A percentile compares a stretch with the other conserved stretches of the same genome.
phyloP scores from a whole-genome alignment of 2,888 invertebrate species.

The Arge pagana region DNA sequence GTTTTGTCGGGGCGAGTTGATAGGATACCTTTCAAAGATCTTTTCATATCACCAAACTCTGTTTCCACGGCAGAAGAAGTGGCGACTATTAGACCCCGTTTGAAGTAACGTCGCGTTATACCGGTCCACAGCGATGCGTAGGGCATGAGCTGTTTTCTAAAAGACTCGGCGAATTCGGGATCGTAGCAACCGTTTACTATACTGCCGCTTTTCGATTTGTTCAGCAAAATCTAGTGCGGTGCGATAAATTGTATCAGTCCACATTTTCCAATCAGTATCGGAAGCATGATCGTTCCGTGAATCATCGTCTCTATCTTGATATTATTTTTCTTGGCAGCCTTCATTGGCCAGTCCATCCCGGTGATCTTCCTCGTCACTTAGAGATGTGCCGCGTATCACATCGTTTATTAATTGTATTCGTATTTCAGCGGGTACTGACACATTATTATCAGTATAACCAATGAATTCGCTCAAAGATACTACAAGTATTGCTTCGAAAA shows the following conservation, averaged over 20 bases:
- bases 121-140: slow-evolving; percentile 30
- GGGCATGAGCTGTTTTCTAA: slow-evolving; percentile 27
- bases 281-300: background rate
- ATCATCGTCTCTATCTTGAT: slow-evolving; percentile 3
- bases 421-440: slow-evolving; percentile 24
- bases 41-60: slow-evolving; percentile 28
- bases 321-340: slow-evolving; percentile 4
- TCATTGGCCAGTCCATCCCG: background rate
- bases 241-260: slow-evolving; percentile 21
- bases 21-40: slow-evolving; percentile 22
- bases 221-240: slow-evolving; percentile 16
- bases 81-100: slow-evolving; percentile 19
- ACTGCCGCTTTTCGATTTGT: slow-evolving; percentile 24
- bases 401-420: slow-evolving; percentile 25
- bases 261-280: slow-evolving; percentile 24
- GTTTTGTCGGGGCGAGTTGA: slow-evolving; percentile 31
- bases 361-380: slow-evolving; percentile 1
- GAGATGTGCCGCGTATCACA: slow-evolving; percentile 9
- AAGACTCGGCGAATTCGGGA: slow-evolving; percentile 21
- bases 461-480: slow-evolving; percentile 30
- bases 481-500: slow-evolving; percentile 27
- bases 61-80: slow-evolving; percentile 32
- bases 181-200: slow-evolving; percentile 29
- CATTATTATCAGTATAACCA: slow-evolving; percentile 22
- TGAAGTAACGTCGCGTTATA: slow-evolving; percentile 30